Evolutionary conservation across 2,888 invertebrate species (phyloP).

Genomic region (Xestia sexstrigata): DNA sequence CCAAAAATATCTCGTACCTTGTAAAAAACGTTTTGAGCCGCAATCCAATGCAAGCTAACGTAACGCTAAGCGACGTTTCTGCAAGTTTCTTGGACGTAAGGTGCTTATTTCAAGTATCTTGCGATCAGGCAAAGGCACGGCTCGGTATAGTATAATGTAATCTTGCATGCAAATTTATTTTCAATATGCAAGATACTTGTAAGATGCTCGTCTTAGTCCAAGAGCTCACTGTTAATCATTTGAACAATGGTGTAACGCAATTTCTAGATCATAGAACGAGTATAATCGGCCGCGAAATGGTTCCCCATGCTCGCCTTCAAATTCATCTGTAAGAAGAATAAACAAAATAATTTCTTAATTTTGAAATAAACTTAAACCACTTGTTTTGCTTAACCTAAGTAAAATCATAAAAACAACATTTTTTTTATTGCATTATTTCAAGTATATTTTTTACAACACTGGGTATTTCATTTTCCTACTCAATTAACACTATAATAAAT

Average conservation of each 20-base stretch:
- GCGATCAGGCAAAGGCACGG: background rate
- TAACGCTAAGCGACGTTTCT: background rate
- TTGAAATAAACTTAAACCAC: background rate
- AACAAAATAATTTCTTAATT: constrained; percentile 26
- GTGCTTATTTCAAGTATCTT: constrained; percentile 16
- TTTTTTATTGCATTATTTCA: constrained; percentile 4
- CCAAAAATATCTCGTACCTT: background rate
- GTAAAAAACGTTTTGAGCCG: background rate
- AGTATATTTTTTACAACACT: constrained; percentile 6
- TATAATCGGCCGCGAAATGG: constrained; percentile 72
- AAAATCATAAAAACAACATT: constrained; percentile 9
- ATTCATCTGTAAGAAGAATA: constrained; percentile 69
- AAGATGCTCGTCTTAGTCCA: constrained; percentile 11
- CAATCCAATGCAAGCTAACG: background rate
- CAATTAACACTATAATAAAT: constrained; percentile 17
- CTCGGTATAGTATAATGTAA: too few species aligned
- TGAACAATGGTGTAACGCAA: constrained; percentile 85
- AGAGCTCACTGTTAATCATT: constrained; percentile 76
- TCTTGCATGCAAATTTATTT: background rate
- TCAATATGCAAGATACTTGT: background rate
- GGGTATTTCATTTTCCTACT: background rate
- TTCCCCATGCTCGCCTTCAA: constrained; percentile 50
- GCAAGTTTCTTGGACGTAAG: constrained; percentile 28
- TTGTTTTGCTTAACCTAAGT: background rate
- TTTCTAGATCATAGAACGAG: constrained; percentile 85